Evolutionary conservation across 2,113 vertebrate species (phyloP).

Genomic region (Sceloporus undulatus): DNA sequence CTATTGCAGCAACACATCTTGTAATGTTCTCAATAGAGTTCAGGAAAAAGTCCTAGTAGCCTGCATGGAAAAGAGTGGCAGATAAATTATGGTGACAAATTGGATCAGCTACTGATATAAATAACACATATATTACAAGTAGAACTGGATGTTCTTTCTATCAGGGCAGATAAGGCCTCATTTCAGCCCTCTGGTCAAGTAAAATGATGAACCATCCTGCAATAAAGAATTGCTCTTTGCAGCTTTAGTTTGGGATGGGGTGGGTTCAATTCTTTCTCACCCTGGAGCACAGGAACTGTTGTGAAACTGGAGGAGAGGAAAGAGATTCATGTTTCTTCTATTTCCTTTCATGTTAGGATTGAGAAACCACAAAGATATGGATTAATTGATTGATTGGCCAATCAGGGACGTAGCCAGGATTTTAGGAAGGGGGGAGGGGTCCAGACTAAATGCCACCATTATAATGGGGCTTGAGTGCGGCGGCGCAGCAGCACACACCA

Average conservation of each 20-base stretch:
- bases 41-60: not conserved
- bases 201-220: conserved; percentile 48
- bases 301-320: conserved; percentile 8
- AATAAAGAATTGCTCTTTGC: conserved; percentile 31
- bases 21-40: conserved; percentile 33
- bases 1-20: conserved; percentile 31
- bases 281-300: conserved; percentile 4
- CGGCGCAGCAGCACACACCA: no score
- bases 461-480: no score
- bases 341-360: not conserved
- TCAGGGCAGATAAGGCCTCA: conserved; percentile 14
- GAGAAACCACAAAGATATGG: not conserved
- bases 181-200: conserved; percentile 29
- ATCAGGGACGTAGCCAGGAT: no score
- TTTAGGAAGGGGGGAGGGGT: no score
- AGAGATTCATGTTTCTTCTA: not conserved
- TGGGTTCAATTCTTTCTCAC: not conserved
- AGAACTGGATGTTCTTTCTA: conserved; percentile 29
- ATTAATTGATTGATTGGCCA: not conserved
- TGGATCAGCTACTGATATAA: conserved; percentile 39
- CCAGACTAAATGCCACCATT: no score
- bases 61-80: conserved; percentile 35
- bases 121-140: conserved; percentile 51
- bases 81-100: conserved; percentile 52
- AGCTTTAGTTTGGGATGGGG: not conserved